These are phyloP conservation scores for Tylochromis polylepis DNA, from an alignment of 2,113 vertebrate genomes.

Conservation along the genomic window DNA sequence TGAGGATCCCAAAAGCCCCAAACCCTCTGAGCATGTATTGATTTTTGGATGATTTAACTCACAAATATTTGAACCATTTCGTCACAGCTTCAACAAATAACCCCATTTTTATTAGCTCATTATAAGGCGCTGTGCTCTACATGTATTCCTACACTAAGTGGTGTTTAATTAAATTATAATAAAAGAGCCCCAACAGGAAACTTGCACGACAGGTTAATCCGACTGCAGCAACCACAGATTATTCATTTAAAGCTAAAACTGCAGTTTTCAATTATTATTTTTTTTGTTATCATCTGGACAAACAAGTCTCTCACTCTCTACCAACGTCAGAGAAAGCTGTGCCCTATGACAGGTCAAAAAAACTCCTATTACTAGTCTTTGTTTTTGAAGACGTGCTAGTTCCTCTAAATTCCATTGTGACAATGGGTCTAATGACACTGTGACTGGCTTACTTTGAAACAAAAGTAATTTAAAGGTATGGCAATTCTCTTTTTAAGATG, in stretches of 20 bases:
- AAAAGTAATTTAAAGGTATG: no score
- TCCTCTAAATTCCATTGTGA: neutral
- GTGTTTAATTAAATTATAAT: neutral
- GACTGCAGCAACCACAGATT: neutral
- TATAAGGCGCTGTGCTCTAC: neutral
- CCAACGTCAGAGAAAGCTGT: neutral
- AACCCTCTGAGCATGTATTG: neutral
- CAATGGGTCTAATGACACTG: neutral
- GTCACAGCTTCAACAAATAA: neutral
- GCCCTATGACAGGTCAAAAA: neutral
- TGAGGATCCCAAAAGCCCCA: neutral
- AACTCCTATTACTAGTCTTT: neutral
- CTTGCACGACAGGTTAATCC: neutral
- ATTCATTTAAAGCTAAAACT: neutral
- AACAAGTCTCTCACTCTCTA: accelerated
- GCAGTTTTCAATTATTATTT: neutral
- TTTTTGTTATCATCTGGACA: neutral
- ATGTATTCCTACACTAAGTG: accelerated
- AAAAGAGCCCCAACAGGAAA: neutral
- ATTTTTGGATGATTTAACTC: neutral
- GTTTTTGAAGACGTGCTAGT: no score
- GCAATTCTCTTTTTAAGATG: no score
- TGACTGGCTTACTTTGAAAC: no score
- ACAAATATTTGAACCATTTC: neutral
- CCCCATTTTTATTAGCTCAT: neutral